phyloP scores from a whole-genome alignment of 2,113 vertebrate genomes.

The Pterocles gutturalis region DNA sequence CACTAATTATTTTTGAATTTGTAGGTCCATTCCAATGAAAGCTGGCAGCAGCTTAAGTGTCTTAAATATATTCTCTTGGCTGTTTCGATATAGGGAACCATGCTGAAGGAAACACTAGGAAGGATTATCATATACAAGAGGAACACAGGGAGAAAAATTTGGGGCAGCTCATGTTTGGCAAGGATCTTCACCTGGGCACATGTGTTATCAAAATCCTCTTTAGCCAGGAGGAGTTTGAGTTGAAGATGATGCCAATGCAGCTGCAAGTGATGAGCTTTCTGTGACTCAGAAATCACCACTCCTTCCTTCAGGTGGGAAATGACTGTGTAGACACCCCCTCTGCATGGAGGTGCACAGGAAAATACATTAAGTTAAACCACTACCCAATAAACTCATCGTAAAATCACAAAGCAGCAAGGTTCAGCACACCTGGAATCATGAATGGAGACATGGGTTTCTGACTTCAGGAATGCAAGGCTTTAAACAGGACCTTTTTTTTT shows the following conservation, averaged over 20 bases:
- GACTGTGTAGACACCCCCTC: too few species aligned
- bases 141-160: background rate
- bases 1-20: background rate
- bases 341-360: background rate
- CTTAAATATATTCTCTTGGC: background rate
- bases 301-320: background rate
- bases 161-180: background rate
- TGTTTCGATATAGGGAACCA: background rate
- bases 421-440: background rate
- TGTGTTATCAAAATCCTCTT: background rate
- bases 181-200: fast-evolving
- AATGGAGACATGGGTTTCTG: background rate
- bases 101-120: background rate
- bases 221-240: background rate
- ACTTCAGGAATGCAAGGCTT: background rate
- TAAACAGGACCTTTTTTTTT: background rate
- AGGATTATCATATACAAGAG: background rate
- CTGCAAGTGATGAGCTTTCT: background rate
- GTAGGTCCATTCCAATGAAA: background rate
- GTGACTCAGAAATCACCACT: background rate
- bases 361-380: background rate
- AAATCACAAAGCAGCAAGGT: background rate
- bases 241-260: background rate
- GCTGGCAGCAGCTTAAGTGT: background rate
- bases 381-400: background rate